A percentile compares a stretch with the other conserved stretches of the same genome.
phyloP scores from a whole-genome alignment of 1,140 invertebrate species.

The Drosophila simulans region DNA sequence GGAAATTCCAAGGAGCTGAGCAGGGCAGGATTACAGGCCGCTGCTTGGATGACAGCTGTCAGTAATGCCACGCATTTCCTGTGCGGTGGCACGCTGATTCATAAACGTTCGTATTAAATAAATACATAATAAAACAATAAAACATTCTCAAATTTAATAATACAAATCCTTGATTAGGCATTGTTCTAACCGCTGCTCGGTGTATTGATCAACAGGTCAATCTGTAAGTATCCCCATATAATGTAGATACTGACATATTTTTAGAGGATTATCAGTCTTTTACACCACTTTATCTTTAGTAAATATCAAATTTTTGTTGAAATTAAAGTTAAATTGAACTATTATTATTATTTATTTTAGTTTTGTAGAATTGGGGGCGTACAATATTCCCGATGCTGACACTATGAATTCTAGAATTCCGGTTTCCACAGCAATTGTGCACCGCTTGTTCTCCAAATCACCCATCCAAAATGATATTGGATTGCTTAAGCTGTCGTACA shows the following conservation, averaged over 20 bases:
- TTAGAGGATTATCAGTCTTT: no score
- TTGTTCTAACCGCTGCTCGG: conserved; percentile 19
- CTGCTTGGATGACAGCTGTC: conserved; percentile 2
- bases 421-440: background rate
- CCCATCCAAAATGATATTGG: conserved; percentile 2
- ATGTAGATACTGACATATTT: no score
- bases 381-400: background rate
- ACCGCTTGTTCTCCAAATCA: background rate
- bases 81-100: conserved; percentile 17
- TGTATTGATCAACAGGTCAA: background rate
- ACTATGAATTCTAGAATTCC: no score
- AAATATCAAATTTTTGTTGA: background rate
- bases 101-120: background rate
- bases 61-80: background rate
- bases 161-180: background rate
- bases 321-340: background rate
- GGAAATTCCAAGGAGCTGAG: background rate
- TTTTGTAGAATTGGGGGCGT: background rate
- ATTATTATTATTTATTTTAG: background rate
- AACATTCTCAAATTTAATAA: background rate
- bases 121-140: background rate
- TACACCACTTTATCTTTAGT: no score
- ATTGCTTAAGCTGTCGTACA: background rate
- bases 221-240: conserved; percentile 1
- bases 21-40: background rate